Base-by-base conservation (phyloP, 2,888 invertebrate genomes). In the Neoaliturus tenellus region DNA sequence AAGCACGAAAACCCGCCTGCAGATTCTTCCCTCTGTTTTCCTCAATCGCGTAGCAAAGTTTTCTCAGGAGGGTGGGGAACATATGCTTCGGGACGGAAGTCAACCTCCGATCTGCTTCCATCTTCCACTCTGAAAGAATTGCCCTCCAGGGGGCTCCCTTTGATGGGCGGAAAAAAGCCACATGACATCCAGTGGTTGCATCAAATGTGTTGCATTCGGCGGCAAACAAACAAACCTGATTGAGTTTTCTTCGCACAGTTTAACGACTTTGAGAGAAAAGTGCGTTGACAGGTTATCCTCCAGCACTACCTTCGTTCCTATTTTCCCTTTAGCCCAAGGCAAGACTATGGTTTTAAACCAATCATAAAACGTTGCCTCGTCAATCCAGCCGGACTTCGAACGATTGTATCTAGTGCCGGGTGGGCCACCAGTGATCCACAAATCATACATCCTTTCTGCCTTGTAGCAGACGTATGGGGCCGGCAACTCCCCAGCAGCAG, bases 311-410 rank as follows among this genome's bases (percentile, higher is more conserved):
- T 28, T 67, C 0, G 5, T 28, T 5, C 67, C 67, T 31, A 31
- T 4, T 8, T n/a, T 3, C 1, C 1, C 14, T 31, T 67, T 28
- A 14, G n/a, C 14, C 33, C 67, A 33, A 5, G 67, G 67, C 5
- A 67, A 6, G 3, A 67, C 31, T 17, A 33, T 8, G 2, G 33
- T 33, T 8, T 31, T 3, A 31, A 89, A 88, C 89, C 89, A 89
- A 83, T 89, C 89, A 31, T 86, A 84, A 84, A 89, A 89, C 69
- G 81, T 82, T 2, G 31, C 25, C 31, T 58, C 44, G 75, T 89
- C 89, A 85, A 89, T 88, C 89, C 89, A 89, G 5, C 89, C 89
- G 41, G 86, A 86, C 75, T 86, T 86, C 5, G 86, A 87, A 8
- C 87, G 55, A 82, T 88, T 88, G 85, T 88, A 89, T 0, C 87